These are phyloP conservation scores for Arrhamphus sclerolepis DNA, from an alignment of 2,797 vertebrate genomes.

Conservation along the genomic window DNA sequence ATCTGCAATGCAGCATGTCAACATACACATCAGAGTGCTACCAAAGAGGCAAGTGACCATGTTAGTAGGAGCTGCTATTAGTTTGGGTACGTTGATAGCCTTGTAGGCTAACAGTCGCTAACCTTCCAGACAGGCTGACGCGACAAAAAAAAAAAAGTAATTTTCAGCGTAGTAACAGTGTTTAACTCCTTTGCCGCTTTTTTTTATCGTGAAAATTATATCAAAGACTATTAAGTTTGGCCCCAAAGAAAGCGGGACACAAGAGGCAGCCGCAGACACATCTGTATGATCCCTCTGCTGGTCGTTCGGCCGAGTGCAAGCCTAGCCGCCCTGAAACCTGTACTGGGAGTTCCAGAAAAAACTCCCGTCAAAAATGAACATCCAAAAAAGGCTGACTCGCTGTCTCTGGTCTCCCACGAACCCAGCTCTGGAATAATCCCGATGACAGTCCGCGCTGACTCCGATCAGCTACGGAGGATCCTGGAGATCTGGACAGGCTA, in stretches of 20 bases:
- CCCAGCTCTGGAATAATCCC: not conserved
- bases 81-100: slow-evolving; percentile 33
- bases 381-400: slow-evolving; percentile 25
- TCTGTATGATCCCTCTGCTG: slow-evolving; percentile 58
- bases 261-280: slow-evolving; percentile 71
- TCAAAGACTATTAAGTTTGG: slow-evolving; percentile 43
- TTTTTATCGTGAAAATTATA: not conserved
- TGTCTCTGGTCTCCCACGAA: slow-evolving; percentile 27
- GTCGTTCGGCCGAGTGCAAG: slow-evolving; percentile 69
- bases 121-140: slow-evolving; percentile 1
- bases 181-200: not conserved
- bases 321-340: slow-evolving; percentile 78
- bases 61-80: slow-evolving; percentile 8
- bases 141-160: no score
- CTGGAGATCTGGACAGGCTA: slow-evolving; percentile 63
- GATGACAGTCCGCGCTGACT: not conserved
- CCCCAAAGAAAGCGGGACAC: slow-evolving; percentile 69
- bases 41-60: slow-evolving; percentile 8
- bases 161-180: no score
- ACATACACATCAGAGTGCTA: slow-evolving; percentile 7
- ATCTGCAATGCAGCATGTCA: slow-evolving; percentile 21
- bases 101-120: slow-evolving; percentile 47
- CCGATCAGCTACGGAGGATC: slow-evolving; percentile 25
- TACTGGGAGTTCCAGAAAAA: slow-evolving; percentile 54
- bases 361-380: slow-evolving; percentile 68